Evolutionary conservation across 2,113 vertebrate species (phyloP).

Genomic region (Eclectus roratus): DNA sequence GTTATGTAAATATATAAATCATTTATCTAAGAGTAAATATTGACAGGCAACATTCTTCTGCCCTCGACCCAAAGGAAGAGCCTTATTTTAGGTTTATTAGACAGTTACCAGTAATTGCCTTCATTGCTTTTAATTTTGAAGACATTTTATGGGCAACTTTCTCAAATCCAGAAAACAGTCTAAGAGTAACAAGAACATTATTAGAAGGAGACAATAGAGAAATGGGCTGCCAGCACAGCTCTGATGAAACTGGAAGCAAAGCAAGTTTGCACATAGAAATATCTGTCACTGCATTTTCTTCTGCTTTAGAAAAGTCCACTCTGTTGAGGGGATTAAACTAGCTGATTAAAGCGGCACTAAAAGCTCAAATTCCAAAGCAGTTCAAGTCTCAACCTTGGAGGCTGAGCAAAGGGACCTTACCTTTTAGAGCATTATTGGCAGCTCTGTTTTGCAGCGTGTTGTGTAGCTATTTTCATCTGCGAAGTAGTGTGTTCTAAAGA

Average conservation of each 20-base stretch:
- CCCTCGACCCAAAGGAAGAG: not conserved
- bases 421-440: slow-evolving; percentile 32
- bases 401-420: not conserved
- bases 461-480: not conserved
- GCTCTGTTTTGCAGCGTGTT: not conserved
- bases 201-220: not conserved
- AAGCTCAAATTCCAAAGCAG: slow-evolving; percentile 42
- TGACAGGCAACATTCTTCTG: not conserved
- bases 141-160: not conserved
- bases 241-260: not conserved
- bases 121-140: not conserved
- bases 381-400: slow-evolving; percentile 19
- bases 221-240: not conserved
- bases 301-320: not conserved
- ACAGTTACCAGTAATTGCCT: not conserved
- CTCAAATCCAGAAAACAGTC: not conserved
- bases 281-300: not conserved
- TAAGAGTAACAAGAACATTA: not conserved
- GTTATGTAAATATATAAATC: not conserved
- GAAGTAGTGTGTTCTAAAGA: not conserved
- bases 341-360: slow-evolving; percentile 30
- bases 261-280: not conserved
- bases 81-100: not conserved
- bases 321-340: slow-evolving; percentile 31
- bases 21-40: not conserved